Base-by-base conservation (phyloP, 1,140 invertebrate genomes). In the Coboldia fuscipes region DNA sequence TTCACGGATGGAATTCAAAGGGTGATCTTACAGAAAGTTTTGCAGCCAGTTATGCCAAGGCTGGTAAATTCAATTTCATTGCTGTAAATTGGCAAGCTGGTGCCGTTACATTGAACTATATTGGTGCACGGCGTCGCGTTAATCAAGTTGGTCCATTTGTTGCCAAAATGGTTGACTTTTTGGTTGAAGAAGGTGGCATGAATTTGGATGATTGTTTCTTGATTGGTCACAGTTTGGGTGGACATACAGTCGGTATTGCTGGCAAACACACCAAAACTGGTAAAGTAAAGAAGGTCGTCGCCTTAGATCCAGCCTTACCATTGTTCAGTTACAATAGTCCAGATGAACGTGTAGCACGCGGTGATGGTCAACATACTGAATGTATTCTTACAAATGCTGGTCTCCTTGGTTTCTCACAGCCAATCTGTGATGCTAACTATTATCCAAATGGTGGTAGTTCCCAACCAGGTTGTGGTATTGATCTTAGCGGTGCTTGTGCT, bases 371-470 rank as follows among this genome's bases (percentile, higher is more conserved):
- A n/a, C n/a, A n/a, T n/a, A n/a, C n/a, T n/a, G n/a, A n/a, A n/a
- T n/a, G n/a, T n/a, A n/a, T n/a, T n/a, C n/a, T n/a, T n/a, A 68
- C 70, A 9, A 61, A 68, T 37, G 60, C 52, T 12, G 61, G 60
- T 14, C 31, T 41, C 4, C 42, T 66, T 9, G 65, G 65, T 3
- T 60, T 63, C 42, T 18, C 55, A n/a, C 55, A 60, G 38, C 51
- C 55, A n/a, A 41, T 61, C 2, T 63, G 64, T 26, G 50, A 57
- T 36, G 50, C 53, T 15, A 62, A 63, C 27, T 68, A 66, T 43
- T 66, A 60, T 37, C 61, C 62, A 8, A 65, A 66, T 35, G 52
- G 57, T 9, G 63, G 64, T 6, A 39, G 38, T 5, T 21, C 10
- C 3, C 69, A 72, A 40, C 65, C 65, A 2, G 69, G 68, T 4